A percentile compares a stretch with the other conserved stretches of the same genome.
Evolutionary conservation across 2,888 invertebrate species (phyloP).

Genomic region (Melieria picta): DNA sequence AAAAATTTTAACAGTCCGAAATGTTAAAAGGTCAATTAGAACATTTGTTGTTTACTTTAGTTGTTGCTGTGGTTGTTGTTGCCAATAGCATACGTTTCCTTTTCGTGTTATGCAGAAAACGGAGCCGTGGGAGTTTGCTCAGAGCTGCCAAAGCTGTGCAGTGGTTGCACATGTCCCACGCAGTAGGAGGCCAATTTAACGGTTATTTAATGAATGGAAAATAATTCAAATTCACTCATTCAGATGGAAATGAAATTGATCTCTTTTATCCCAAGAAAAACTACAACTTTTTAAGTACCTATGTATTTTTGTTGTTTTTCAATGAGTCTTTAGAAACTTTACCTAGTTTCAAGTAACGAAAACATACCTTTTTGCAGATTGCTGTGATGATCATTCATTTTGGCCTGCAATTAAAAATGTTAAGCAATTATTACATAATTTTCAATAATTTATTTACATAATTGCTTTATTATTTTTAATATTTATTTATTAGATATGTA

Average conservation of each 20-base stretch:
- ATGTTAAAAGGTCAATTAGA: neutral
- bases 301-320: neutral
- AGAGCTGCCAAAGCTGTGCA: neutral
- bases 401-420: slow-evolving; percentile 57
- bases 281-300: neutral
- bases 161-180: too few relatives aligned
- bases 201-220: too few relatives aligned
- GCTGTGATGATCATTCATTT: slow-evolving; percentile 67
- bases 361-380: slow-evolving; percentile 66
- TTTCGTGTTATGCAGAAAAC: neutral
- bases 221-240: too few relatives aligned
- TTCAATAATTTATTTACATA: too few relatives aligned
- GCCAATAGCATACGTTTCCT: slow-evolving; percentile 2
- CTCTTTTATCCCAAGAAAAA: neutral
- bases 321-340: too few relatives aligned
- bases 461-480: too few relatives aligned
- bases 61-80: slow-evolving; percentile 14
- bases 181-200: too few relatives aligned
- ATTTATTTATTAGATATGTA: too few relatives aligned
- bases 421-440: neutral
- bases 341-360: too few relatives aligned
- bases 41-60: neutral
- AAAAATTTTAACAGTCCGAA: too few relatives aligned
- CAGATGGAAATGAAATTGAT: too few relatives aligned
- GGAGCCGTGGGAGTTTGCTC: slow-evolving; percentile 25